A percentile compares a stretch with the other conserved stretches of the same genome.
Evolutionary conservation across 2,113 vertebrate genomes (phyloP).

Genomic region (Pachyramphus minor): DNA sequence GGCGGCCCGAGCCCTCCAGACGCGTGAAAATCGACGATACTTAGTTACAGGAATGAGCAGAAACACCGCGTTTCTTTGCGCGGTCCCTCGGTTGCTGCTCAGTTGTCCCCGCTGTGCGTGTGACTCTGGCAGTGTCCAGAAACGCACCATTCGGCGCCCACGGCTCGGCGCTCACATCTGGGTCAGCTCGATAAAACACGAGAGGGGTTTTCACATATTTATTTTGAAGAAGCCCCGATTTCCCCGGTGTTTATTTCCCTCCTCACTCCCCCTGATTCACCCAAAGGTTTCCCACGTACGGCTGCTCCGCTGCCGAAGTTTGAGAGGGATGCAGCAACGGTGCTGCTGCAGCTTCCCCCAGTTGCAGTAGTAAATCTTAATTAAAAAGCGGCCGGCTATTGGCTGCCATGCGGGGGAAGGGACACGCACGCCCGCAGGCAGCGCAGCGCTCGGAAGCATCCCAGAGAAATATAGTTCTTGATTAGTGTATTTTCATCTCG

Average conservation of each 20-base stretch:
- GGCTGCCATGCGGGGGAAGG: not conserved
- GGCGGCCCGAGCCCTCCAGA: not conserved
- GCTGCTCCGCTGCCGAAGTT: not conserved
- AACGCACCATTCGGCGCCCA: not conserved
- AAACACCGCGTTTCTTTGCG: not conserved
- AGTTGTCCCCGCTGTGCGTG: not conserved
- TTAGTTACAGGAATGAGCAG: not conserved
- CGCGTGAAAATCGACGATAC: not conserved
- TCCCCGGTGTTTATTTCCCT: not conserved
- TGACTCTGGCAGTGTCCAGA: not conserved
- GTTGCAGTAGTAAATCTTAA: constrained; percentile 24
- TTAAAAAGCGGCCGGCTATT: constrained; percentile 27
- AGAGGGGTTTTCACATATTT: not conserved
- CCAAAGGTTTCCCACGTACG: not conserved
- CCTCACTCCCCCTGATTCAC: not conserved
- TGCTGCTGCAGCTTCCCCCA: not conserved
- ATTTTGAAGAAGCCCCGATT: not conserved
- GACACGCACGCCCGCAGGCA: not conserved
- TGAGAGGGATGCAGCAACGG: not conserved
- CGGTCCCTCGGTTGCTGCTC: not conserved
- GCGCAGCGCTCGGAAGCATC: not conserved
- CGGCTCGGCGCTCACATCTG: not conserved
- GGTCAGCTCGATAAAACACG: not conserved
- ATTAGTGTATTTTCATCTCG: constrained; percentile 68
- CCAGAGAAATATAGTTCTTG: constrained; percentile 67